Conservation (phyloP, 2,888 invertebrate genomes). For the Cerastis leucographa region DNA sequence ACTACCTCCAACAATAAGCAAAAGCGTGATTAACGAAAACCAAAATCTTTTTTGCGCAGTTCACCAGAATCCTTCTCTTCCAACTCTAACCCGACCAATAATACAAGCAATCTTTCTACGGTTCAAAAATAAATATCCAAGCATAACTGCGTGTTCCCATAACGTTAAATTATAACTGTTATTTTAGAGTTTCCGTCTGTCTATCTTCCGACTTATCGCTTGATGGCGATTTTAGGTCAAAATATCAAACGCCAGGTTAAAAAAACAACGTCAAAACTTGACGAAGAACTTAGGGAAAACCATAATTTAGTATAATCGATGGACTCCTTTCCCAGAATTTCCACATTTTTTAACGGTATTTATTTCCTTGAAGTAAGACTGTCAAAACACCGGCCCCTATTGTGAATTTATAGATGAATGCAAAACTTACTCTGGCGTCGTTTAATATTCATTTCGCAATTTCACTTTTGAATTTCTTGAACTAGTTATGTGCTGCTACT, state of each 20-base stretch:
- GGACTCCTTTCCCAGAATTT: conserved; percentile 37
- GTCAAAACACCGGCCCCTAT: conserved; percentile 35
- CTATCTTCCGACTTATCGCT: conserved; percentile 44
- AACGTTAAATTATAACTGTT: conserved; percentile 56
- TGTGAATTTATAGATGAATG: conserved; percentile 62
- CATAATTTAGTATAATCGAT: conserved; percentile 4
- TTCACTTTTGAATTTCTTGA: conserved; percentile 66
- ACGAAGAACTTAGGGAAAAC: conserved; percentile 5
- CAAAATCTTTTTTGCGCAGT: background rate
- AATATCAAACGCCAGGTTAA: conserved; percentile 26
- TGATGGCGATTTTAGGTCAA: conserved; percentile 56
- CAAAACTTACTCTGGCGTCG: conserved; percentile 44
- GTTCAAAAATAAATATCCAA: conserved; percentile 34
- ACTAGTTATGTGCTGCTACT: conserved; percentile 61
- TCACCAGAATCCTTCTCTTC: background rate
- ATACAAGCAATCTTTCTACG: conserved; percentile 3
- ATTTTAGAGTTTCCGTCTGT: conserved; percentile 59
- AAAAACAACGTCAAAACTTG: conserved; percentile 12
- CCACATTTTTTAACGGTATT: conserved; percentile 50
- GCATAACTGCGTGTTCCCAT: conserved; percentile 38
- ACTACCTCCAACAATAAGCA: background rate
- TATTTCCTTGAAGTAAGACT: conserved; percentile 45
- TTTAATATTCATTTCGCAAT: conserved; percentile 64
- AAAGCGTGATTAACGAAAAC: background rate
- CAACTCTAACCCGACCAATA: conserved; percentile 1